phyloP scores from a whole-genome alignment of 2,888 invertebrate species.

The Polydrusus cervinus region DNA sequence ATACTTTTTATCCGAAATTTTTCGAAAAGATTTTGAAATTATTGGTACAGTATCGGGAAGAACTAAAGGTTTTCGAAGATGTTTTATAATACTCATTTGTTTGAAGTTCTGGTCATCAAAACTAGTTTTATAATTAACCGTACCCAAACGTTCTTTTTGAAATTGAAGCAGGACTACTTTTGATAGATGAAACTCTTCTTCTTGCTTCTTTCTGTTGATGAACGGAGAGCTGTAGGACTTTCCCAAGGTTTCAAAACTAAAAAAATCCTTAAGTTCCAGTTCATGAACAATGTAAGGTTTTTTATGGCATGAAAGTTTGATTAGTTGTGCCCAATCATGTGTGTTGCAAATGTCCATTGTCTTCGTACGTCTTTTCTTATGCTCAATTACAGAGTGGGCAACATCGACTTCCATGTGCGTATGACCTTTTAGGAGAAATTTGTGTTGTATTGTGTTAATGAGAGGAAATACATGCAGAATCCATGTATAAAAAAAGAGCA shows the following conservation, averaged over 20 bases:
- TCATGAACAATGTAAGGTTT: constrained; percentile 1
- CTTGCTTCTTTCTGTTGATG: neutral
- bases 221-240: constrained; percentile 1
- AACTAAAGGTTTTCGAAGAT: constrained; percentile 1
- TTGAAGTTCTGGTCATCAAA: constrained; percentile 1
- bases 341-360: neutral
- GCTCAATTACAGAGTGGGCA: constrained; percentile 17
- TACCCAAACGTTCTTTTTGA: constrained; percentile 1
- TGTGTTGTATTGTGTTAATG: constrained; percentile 8
- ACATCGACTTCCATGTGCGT: constrained; percentile 27
- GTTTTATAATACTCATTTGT: neutral
- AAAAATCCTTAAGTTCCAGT: constrained; percentile 1
- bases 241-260: constrained; percentile 1
- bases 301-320: neutral
- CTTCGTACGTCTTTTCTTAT: constrained; percentile 15
- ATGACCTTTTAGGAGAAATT: constrained; percentile 22
- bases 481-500: neutral
- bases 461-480: neutral
- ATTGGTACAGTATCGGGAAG: constrained; percentile 1
- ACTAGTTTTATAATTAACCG: constrained; percentile 1
- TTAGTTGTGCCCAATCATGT: neutral
- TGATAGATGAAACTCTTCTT: constrained; percentile 1
- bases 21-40: neutral
- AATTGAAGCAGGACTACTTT: constrained; percentile 1
- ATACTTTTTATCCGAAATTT: neutral